These are phyloP conservation scores for Keiferia lycopersicella DNA, from an alignment of 2,888 invertebrate species.

Conservation along the genomic window DNA sequence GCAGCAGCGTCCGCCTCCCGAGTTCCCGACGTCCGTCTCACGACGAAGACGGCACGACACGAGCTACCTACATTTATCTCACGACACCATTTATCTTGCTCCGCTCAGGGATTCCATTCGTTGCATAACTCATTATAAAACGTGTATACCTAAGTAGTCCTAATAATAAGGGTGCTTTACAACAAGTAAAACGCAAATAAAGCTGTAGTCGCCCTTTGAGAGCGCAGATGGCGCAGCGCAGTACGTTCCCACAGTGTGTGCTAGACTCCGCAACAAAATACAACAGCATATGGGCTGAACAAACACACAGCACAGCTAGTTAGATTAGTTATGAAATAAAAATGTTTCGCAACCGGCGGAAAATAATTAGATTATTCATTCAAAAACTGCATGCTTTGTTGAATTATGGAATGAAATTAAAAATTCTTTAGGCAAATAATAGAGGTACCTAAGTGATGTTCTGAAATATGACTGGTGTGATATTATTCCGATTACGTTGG, in stretches of 20 bases:
- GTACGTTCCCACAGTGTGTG: neutral
- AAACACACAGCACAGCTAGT: neutral
- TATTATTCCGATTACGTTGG: neutral
- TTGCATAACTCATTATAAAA: constrained; percentile 12
- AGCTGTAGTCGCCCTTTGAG: constrained; percentile 1
- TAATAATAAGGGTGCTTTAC: neutral
- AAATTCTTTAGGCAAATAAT: neutral
- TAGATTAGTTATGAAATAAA: neutral
- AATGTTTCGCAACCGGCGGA: neutral
- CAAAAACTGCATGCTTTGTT: neutral
- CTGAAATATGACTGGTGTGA: neutral
- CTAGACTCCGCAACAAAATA: neutral
- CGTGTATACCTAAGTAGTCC: neutral
- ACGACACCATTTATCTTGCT: constrained; percentile 8
- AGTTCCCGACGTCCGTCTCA: too few relatives aligned
- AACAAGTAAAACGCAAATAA: neutral
- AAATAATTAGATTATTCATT: constrained; percentile 7
- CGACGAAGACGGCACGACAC: too few relatives aligned
- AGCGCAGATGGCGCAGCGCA: neutral
- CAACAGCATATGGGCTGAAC: constrained; percentile 6
- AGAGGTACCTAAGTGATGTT: too few relatives aligned
- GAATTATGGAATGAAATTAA: neutral
- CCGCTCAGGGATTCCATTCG: neutral
- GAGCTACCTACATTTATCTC: constrained; percentile 5
- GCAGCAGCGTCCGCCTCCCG: too few relatives aligned